Evolutionary conservation across 2,113 vertebrate genomes (phyloP).

Genomic region (Orcinus orca): DNA sequence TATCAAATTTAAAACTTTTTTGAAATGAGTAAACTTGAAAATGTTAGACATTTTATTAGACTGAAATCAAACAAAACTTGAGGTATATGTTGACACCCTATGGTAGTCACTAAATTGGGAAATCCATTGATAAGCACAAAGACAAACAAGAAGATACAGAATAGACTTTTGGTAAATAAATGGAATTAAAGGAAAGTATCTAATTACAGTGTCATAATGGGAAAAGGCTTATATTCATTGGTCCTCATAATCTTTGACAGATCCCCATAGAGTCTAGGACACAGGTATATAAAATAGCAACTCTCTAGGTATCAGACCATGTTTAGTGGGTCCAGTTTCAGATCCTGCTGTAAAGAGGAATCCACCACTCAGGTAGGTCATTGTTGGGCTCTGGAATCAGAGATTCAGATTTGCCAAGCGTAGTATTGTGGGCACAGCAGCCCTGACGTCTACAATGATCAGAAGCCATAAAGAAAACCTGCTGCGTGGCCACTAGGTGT

Average conservation of each 20-base stretch:
- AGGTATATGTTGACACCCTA: neutral
- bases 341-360: neutral
- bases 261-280: neutral
- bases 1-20: neutral
- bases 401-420: neutral
- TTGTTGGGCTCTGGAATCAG: neutral
- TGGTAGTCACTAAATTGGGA: neutral
- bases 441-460: neutral
- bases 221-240: neutral
- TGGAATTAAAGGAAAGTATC: neutral
- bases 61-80: neutral
- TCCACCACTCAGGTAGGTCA: neutral
- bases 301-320: neutral
- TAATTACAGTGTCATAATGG: neutral
- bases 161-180: neutral
- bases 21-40: conserved; percentile 4
- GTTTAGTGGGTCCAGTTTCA: neutral
- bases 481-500: conserved; percentile 34
- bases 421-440: neutral
- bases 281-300: neutral
- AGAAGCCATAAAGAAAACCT: conserved; percentile 1
- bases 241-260: neutral
- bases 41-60: conserved; percentile 14
- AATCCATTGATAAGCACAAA: neutral
- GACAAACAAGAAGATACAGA: neutral